phyloP scores from a whole-genome alignment of 92 coral and sea anemone genomes.

The Porites divaricata region DNA sequence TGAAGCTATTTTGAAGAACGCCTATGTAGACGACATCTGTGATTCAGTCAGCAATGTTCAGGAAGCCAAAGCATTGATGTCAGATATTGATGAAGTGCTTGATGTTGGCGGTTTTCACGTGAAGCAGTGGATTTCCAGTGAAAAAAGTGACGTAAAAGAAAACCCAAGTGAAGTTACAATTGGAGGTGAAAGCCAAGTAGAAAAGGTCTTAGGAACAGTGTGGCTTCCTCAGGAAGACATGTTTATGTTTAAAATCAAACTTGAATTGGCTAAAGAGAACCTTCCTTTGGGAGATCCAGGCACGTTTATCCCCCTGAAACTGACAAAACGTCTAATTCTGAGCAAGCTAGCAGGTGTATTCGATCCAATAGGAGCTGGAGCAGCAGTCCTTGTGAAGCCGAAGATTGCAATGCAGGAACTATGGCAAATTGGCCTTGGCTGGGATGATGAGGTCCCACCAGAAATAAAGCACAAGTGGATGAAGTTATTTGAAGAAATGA shows the following conservation, averaged over 20 bases:
- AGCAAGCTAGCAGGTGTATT: too few species aligned
- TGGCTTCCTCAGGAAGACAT: constrained; percentile 46
- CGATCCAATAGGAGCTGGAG: too few species aligned
- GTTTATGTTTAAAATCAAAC: background rate
- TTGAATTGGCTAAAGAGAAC: too few species aligned
- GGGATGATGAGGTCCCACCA: too few species aligned
- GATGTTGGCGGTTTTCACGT: background rate
- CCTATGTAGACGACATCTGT: background rate
- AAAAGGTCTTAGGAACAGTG: too few species aligned
- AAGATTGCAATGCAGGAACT: too few species aligned
- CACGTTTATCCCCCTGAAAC: too few species aligned
- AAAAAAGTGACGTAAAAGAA: background rate
- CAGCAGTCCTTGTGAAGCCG: too few species aligned
- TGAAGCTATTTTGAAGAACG: background rate
- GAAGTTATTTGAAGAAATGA: background rate
- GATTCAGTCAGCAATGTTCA: background rate
- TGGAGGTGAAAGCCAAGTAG: background rate
- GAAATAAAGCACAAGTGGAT: too few species aligned
- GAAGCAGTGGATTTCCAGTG: background rate
- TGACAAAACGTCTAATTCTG: too few species aligned
- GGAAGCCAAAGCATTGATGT: background rate
- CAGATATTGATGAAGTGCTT: background rate
- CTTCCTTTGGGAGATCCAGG: too few species aligned
- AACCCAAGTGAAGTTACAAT: background rate
- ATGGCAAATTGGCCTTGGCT: too few species aligned